A percentile compares a stretch with the other conserved stretches of the same genome.
phyloP scores from a whole-genome alignment of 2,888 invertebrate species.

The Cosmia trapezina region DNA sequence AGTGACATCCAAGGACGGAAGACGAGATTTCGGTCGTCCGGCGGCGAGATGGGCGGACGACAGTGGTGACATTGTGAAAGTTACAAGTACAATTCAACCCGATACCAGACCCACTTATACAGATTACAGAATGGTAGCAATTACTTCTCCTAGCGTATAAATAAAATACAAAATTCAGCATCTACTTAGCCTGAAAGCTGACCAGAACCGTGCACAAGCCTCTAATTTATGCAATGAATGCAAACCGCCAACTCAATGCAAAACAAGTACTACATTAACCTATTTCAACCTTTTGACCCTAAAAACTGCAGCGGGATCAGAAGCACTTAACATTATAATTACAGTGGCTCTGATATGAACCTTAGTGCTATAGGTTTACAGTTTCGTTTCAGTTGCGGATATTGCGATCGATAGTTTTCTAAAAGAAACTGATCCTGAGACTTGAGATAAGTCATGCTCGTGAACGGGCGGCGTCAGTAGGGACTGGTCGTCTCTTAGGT shows the following conservation, averaged over 20 bases:
- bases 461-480: too few relatives aligned
- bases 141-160: neutral
- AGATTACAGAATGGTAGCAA: conserved; percentile 2
- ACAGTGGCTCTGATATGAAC: conserved; percentile 9
- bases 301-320: conserved; percentile 29
- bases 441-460: neutral
- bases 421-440: neutral
- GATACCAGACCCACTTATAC: too few relatives aligned
- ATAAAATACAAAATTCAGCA: conserved; percentile 35
- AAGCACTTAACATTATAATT: conserved; percentile 22
- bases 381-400: neutral
- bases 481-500: too few relatives aligned
- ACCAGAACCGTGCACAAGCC: conserved; percentile 9
- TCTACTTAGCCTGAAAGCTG: conserved; percentile 9
- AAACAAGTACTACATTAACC: conserved; percentile 63
- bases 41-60: too few relatives aligned
- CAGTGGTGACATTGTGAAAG: too few relatives aligned
- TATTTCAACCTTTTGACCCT: conserved; percentile 57
- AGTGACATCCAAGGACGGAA: too few relatives aligned
- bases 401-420: neutral
- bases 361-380: neutral
- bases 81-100: too few relatives aligned
- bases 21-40: too few relatives aligned
- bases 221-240: conserved; percentile 51
- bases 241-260: conserved; percentile 35